These are phyloP conservation scores for Eucidaris tribuloides DNA, from an alignment of 35 echinoderm and acorn worm species.

Conservation along the genomic window DNA sequence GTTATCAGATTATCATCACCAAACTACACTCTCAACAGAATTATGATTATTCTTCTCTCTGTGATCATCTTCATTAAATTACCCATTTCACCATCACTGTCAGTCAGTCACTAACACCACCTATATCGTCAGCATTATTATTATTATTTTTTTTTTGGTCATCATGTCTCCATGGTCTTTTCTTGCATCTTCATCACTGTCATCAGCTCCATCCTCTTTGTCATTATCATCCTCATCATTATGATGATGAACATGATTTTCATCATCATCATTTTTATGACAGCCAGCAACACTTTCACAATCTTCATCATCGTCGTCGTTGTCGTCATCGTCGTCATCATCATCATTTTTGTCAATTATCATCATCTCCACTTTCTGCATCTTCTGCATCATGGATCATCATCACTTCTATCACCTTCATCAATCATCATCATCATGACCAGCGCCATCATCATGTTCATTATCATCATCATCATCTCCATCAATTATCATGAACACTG, in stretches of 20 bases:
- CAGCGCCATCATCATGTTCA: no score
- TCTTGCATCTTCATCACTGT: background rate
- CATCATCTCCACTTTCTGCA: background rate
- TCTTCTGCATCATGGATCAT: background rate
- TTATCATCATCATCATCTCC: no score
- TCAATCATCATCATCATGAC: slow-evolving; percentile 8
- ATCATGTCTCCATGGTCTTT: background rate
- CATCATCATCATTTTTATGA: background rate
- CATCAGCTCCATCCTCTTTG: background rate
- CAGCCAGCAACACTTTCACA: background rate
- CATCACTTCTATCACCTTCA: background rate
- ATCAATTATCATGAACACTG: background rate
- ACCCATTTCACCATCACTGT: no score
- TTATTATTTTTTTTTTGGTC: no score
- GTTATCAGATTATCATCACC: no score
- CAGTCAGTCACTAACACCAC: no score
- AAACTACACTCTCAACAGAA: no score
- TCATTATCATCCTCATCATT: background rate
- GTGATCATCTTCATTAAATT: no score
- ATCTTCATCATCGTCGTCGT: background rate
- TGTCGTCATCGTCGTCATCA: background rate
- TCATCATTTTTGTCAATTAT: background rate
- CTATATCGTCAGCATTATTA: no score
- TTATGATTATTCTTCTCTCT: no score
- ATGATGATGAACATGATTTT: background rate